Percentiles rank a stretch among this genome's conserved stretches.
phyloP scores from a whole-genome alignment of 2,888 invertebrate species.

The Dendrolimus pini region DNA sequence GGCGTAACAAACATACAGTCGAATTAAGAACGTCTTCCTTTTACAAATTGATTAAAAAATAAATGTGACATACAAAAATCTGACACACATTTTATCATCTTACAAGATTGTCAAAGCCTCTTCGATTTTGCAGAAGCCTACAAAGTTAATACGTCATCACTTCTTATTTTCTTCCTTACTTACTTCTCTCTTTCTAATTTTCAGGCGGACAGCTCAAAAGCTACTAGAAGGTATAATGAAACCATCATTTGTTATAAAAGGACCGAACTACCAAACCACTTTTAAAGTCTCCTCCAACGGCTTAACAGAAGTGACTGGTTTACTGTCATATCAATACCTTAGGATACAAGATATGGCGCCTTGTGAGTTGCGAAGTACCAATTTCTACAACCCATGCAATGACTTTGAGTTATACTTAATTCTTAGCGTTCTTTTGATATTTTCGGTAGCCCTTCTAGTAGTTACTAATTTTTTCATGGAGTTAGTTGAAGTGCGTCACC shows the following conservation, averaged over 20 bases:
- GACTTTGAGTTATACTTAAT: conserved; percentile 13
- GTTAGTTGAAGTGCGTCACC: background rate
- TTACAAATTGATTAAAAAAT: too few relatives aligned
- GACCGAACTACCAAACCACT: background rate
- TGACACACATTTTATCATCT: too few relatives aligned
- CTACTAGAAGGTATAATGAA: background rate
- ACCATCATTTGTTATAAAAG: background rate
- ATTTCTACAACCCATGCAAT: conserved; percentile 22
- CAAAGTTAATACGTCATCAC: too few relatives aligned
- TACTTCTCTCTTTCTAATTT: conserved; percentile 1
- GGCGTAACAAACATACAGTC: too few relatives aligned
- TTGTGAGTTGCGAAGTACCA: conserved; percentile 4
- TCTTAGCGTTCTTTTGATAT: conserved; percentile 18
- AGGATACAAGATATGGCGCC: background rate
- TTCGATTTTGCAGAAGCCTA: too few relatives aligned
- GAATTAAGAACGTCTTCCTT: too few relatives aligned
- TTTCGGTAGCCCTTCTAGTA: conserved; percentile 12
- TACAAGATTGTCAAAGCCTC: too few relatives aligned
- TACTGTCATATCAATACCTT: too few relatives aligned
- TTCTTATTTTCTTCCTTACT: too few relatives aligned
- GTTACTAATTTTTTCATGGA: conserved; percentile 7
- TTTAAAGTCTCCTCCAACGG: too few relatives aligned
- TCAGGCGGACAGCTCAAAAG: background rate
- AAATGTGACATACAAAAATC: too few relatives aligned
- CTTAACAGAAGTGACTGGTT: too few relatives aligned